Evolutionary conservation across 2,113 vertebrate genomes (phyloP).

Genomic region (Tauraco erythrolophus): DNA sequence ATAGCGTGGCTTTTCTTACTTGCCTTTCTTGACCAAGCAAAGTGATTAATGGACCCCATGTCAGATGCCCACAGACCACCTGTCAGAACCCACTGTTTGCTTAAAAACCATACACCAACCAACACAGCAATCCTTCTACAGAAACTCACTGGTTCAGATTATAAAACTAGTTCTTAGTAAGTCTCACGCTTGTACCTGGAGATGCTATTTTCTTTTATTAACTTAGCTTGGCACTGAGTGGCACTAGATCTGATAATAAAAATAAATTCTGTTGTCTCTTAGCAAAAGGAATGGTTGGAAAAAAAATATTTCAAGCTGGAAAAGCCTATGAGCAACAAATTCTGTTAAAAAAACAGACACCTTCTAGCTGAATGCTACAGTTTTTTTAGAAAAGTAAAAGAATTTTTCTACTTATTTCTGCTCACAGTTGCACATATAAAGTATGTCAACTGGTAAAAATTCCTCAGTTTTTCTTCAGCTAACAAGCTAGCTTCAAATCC

Average conservation of each 20-base stretch:
- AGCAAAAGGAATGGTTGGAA: background rate
- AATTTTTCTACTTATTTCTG: background rate
- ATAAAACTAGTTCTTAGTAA: background rate
- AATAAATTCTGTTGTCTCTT: background rate
- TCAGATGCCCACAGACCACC: background rate
- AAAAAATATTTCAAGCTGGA: background rate
- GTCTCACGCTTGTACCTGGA: background rate
- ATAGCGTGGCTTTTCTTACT: background rate
- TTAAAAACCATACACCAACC: background rate
- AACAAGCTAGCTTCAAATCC: background rate
- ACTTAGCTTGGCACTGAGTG: background rate
- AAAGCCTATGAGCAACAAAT: background rate
- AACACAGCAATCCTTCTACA: background rate
- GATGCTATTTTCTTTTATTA: background rate
- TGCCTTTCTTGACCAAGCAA: background rate
- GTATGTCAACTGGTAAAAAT: background rate
- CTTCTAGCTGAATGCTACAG: background rate
- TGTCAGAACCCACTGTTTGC: background rate
- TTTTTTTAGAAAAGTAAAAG: background rate
- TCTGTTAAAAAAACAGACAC: too few relatives aligned
- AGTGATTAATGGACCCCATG: background rate
- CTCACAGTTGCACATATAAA: background rate
- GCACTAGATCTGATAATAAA: background rate
- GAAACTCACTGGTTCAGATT: background rate
- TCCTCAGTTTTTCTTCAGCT: background rate